phyloP scores from a whole-genome alignment of 2,113 vertebrate genomes.

The Lamprotornis superbus region DNA sequence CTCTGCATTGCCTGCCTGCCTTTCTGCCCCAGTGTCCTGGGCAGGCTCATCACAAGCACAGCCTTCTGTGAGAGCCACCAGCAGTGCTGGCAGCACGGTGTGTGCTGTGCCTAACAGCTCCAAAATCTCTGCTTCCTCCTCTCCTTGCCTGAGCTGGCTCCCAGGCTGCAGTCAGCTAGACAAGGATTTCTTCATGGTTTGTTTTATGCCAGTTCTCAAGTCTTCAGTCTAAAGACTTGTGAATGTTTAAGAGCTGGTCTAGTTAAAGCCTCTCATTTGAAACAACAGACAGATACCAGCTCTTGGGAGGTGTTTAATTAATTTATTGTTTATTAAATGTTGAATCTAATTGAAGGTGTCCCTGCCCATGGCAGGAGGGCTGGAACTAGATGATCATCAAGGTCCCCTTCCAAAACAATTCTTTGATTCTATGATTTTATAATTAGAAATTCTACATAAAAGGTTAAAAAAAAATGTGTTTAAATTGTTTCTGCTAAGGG shows the following conservation, averaged over 20 bases:
- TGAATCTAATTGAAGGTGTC: background rate
- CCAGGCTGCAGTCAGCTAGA: background rate
- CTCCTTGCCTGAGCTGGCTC: background rate
- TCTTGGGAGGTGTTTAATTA: background rate
- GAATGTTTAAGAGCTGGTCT: background rate
- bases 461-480: background rate
- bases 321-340: background rate
- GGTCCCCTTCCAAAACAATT: background rate
- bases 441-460: background rate
- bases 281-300: background rate
- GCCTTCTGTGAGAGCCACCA: background rate
- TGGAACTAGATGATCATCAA: background rate
- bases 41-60: background rate
- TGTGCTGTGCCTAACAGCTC: background rate
- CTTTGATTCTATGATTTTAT: no score
- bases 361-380: rapidly evolving
- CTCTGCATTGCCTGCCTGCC: background rate
- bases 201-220: background rate
- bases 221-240: background rate
- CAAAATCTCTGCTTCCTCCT: background rate
- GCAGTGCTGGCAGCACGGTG: background rate
- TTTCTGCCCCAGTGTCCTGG: background rate
- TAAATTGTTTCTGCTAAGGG: background rate
- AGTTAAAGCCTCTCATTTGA: background rate
- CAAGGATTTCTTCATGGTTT: background rate